A percentile compares a stretch with the other conserved stretches of the same genome.
phyloP scores from a whole-genome alignment of 2,888 invertebrate genomes.

The Allygus modestus region DNA sequence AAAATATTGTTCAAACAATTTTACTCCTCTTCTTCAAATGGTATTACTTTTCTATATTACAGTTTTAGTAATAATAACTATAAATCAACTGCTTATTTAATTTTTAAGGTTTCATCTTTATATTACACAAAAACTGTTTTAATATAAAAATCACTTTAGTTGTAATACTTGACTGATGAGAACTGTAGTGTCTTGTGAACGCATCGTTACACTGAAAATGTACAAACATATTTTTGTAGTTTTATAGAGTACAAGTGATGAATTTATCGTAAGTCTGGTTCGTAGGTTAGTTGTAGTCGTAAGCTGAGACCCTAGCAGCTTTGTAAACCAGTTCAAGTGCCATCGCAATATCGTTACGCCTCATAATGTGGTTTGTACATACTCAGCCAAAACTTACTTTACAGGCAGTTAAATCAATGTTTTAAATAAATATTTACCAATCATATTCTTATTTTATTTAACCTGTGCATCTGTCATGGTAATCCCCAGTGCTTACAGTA shows the following conservation, averaged over 20 bases:
- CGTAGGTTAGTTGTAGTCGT: conserved; percentile 10
- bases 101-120: no score
- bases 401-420: conserved; percentile 48
- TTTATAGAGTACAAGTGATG: conserved; percentile 31
- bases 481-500: not conserved
- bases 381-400: conserved; percentile 42
- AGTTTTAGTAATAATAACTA: no score
- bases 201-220: conserved; percentile 4
- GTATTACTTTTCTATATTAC: no score
- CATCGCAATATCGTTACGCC: conserved; percentile 42
- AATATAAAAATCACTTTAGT: no score
- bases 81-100: no score
- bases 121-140: no score
- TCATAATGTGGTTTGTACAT: conserved; percentile 16
- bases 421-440: conserved; percentile 56
- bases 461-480: not conserved
- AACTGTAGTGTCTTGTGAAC: no score
- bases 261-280: conserved; percentile 21
- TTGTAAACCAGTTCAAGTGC: conserved; percentile 40
- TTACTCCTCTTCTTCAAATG: no score
- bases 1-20: no score
- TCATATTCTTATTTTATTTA: conserved; percentile 26
- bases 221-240: conserved; percentile 40
- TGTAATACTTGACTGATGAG: no score
- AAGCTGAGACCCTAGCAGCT: conserved; percentile 17